These are phyloP conservation scores for Mylabris sibirica DNA, from an alignment of 2,888 invertebrate genomes.

Conservation along the genomic window DNA sequence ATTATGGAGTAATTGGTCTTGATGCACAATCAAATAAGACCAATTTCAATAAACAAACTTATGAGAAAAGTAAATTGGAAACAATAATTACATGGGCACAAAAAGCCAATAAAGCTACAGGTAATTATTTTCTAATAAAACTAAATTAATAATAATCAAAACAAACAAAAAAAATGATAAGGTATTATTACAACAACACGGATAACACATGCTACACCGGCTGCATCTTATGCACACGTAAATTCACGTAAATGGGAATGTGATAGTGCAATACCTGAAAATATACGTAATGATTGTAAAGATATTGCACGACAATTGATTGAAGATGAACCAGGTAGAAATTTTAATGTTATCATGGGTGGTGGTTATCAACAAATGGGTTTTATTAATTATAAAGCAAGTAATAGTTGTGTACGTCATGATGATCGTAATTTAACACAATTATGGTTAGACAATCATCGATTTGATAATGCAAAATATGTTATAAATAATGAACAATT, in stretches of 20 bases:
- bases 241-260: slow-evolving; percentile 80
- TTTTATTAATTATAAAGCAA: slow-evolving; percentile 63
- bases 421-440: slow-evolving; percentile 77
- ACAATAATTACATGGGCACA: slow-evolving; percentile 76
- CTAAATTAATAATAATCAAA: too few species aligned
- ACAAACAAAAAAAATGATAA: too few species aligned
- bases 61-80: slow-evolving; percentile 64
- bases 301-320: slow-evolving; percentile 83
- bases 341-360: slow-evolving; percentile 80
- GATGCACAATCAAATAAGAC: slow-evolving; percentile 68
- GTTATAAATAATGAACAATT: slow-evolving; percentile 74
- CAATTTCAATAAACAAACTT: slow-evolving; percentile 69
- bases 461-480: slow-evolving; percentile 65
- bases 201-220: slow-evolving; percentile 85
- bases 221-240: slow-evolving; percentile 75
- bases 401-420: slow-evolving; percentile 65
- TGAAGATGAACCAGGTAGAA: slow-evolving; percentile 76
- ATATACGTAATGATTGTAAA: slow-evolving; percentile 60
- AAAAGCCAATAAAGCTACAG: slow-evolving; percentile 75
- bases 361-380: slow-evolving; percentile 78
- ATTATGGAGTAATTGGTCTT: slow-evolving; percentile 76
- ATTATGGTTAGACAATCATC: slow-evolving; percentile 67
- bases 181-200: slow-evolving; percentile 84
- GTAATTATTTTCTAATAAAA: slow-evolving; percentile 61
- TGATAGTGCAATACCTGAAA: slow-evolving; percentile 68